phyloP scores from a whole-genome alignment of 2,797 vertebrate species.

The Tachyglossus aculeatus region DNA sequence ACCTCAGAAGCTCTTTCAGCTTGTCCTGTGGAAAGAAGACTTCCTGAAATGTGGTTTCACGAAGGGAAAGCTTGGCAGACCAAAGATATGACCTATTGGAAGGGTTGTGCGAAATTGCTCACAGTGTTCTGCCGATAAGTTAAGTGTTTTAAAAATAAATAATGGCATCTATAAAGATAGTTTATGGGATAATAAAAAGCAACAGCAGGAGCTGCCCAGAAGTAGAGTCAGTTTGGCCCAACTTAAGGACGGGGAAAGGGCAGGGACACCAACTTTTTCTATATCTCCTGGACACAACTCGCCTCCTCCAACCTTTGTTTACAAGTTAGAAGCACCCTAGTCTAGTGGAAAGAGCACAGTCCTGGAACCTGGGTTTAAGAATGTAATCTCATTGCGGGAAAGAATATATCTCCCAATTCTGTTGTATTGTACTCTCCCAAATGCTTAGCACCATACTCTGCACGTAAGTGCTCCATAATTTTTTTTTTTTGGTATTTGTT shows the following conservation, averaged over 20 bases:
- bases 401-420: no score
- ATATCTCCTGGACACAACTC: neutral
- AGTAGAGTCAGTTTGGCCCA: neutral
- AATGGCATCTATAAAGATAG: neutral
- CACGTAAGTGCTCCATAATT: no score
- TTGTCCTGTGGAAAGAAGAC: neutral
- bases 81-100: neutral
- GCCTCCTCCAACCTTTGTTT: no score
- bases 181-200: slow-evolving; percentile 5
- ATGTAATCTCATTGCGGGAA: no score
- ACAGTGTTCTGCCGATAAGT: slow-evolving; percentile 14
- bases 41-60: neutral
- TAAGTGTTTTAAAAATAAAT: slow-evolving; percentile 36
- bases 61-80: neutral
- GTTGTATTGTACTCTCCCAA: no score
- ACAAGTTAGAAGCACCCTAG: no score
- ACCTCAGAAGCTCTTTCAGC: neutral
- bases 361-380: no score
- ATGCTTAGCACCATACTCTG: no score
- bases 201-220: neutral
- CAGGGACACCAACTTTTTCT: neutral
- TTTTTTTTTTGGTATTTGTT: no score
- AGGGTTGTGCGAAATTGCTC: slow-evolving; percentile 18
- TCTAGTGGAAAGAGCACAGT: no score
- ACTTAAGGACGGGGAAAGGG: rapidly evolving